Evolutionary conservation across 2,113 vertebrate species (phyloP).

Genomic region (Bettongia penicillata): DNA sequence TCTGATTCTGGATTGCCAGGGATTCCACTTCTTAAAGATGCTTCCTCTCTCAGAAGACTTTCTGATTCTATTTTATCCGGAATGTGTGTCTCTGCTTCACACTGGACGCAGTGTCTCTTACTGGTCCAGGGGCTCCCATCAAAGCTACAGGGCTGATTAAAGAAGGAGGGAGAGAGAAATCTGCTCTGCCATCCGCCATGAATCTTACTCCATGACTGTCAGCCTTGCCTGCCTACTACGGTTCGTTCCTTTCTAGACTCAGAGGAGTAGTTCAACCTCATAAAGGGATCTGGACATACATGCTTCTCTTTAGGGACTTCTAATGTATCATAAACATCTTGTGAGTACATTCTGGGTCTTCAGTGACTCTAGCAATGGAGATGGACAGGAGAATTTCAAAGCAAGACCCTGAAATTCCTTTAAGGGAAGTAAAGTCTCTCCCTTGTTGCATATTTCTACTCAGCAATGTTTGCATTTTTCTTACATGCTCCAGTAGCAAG

Average conservation of each 20-base stretch:
- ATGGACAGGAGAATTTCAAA: conserved; percentile 19
- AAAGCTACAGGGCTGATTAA: neutral
- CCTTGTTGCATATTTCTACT: neutral
- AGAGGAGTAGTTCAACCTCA: neutral
- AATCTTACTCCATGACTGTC: neutral
- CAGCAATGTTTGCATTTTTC: neutral
- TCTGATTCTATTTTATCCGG: neutral
- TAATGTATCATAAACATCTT: neutral
- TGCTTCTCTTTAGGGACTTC: neutral
- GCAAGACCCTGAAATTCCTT: neutral
- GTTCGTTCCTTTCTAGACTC: neutral
- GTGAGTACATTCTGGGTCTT: neutral
- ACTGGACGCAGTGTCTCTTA: neutral
- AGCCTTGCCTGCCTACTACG: neutral
- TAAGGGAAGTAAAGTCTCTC: neutral
- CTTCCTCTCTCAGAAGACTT: neutral
- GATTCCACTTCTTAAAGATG: neutral
- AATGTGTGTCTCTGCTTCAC: neutral
- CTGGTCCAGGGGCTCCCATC: neutral
- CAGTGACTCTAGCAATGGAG: neutral
- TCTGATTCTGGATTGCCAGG: neutral
- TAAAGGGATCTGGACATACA: neutral
- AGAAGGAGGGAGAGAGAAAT: neutral
- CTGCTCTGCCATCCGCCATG: neutral
- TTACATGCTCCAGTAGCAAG: neutral